These are phyloP conservation scores for Achlya flavicornis DNA, from an alignment of 2,888 invertebrate species.

Conservation along the genomic window DNA sequence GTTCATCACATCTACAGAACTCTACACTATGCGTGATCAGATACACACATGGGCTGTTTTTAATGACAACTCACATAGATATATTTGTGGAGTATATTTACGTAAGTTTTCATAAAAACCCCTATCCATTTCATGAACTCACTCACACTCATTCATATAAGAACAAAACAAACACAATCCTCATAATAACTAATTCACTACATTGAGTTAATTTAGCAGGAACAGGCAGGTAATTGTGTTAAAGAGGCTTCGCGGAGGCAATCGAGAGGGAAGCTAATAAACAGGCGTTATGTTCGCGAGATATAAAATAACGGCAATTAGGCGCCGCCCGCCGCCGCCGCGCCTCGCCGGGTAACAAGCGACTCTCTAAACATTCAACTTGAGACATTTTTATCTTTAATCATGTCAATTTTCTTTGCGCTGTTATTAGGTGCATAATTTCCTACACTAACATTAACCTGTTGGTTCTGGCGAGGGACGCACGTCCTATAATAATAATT, in stretches of 20 bases:
- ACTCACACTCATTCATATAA: too few species aligned
- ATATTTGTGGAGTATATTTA: too few species aligned
- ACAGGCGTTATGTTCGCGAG: conserved; percentile 39
- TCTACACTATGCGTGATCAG: too few species aligned
- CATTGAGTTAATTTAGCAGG: conserved; percentile 17
- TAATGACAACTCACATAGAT: too few species aligned
- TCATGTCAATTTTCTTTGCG: neutral
- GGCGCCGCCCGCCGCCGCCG: conserved; percentile 23
- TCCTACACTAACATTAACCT: neutral
- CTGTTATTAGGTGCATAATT: neutral
- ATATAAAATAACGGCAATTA: conserved; percentile 57
- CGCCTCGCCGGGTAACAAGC: neutral
- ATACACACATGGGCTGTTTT: too few species aligned
- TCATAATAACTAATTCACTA: conserved; percentile 16
- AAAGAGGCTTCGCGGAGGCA: conserved; percentile 32
- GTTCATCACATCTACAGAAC: too few species aligned
- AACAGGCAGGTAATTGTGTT: conserved; percentile 25
- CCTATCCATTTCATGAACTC: too few species aligned
- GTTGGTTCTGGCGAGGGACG: too few species aligned
- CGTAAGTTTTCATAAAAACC: too few species aligned
- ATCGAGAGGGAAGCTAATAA: conserved; percentile 40
- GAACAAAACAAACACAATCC: neutral
- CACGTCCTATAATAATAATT: too few species aligned
- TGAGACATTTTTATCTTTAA: conserved; percentile 14
- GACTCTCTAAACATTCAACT: conserved; percentile 21